Evolutionary conservation across 2,888 invertebrate species (phyloP), one percentile per base, ranked within the genome.

Genomic region (Acanthosepion lycidas): DNA sequence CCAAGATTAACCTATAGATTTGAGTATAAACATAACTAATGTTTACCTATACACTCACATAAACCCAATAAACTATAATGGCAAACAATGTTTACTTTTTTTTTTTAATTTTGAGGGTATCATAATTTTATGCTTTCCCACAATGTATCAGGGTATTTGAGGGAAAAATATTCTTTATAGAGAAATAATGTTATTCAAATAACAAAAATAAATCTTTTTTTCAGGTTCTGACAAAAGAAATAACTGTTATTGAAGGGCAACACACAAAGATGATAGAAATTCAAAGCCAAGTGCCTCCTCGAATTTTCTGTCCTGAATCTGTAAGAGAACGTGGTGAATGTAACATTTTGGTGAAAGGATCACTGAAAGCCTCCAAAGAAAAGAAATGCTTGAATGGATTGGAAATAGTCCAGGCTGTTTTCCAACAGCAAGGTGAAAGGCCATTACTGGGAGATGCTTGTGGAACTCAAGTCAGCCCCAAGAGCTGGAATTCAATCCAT

Each of bases 221-320:
- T 23, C 95, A 96, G 96, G 94, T 96, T n/a, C 91, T 94, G 8
- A 95, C 95, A 53, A 95, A 95, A 28, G 94, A 95, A 93, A 92
- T 96, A 48, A 95, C 94, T n/a, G 94, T 96, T 28, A 94, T 91
- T 94, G 96, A 96, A 94, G 96, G 96, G 33, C 94, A 92, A 91
- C 94, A 78, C 6, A 48, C 95, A 28, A 91, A 94, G 55, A 42
- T 92, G 42, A 53, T 96, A 23, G 95, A 95, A 8, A 93, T 96
- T 28, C 59, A 55, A 20, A 93, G 95, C 49, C 94, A 95, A 4
- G 94, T 96, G 15, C 96, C 96, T 49, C 96, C 96, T 18, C 94
- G 95, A 48, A 64, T 96, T 15, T 95, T 96, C 95, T 96, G 96
- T 95, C 92, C 94, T 8, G 64, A 48, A 0, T 23, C 91, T 42